Evolutionary conservation across 1,140 invertebrate species (phyloP), one percentile per base, ranked within the genome.

Genomic region (Portunus trituberculatus): DNA sequence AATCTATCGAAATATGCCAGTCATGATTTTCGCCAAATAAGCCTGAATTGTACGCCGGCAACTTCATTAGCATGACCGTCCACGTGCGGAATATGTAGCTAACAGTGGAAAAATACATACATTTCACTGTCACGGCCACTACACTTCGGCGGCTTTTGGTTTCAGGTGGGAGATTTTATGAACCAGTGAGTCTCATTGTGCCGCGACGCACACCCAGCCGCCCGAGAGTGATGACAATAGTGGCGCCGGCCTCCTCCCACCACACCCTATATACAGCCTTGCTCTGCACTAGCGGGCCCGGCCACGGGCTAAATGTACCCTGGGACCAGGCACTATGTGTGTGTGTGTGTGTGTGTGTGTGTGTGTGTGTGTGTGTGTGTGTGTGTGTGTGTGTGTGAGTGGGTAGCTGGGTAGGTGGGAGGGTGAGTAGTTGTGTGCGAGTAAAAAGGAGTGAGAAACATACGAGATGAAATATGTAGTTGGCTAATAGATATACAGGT

Each of bases 341-440:
- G 25, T 76, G 67, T n/a, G 67, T 76, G 20, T 76, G 67, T n/a
- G 67, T n/a, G 67, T 76, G 67, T n/a, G 67, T 76, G 67, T n/a
- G 67, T 76, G 67, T 76, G 67, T 76, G 67, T 76, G 67, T 76
- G 67, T 76, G 67, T 76, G 67, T 76, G 67, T 76, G 67, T 76
- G 67, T 76, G 67, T 76, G 67, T 76, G 67, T 76, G 67, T 76
- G 67, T 76, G 59, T 76, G 59, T 76, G 59, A 12, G 59, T 76
- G 59, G 7, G 59, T 76, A 20, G 7, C 7, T 76, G 59, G 7
- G 59, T 76, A 20, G 7, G 59, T 76, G 59, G 7, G 59, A 12
- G 59, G 7, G 59, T 76, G 59, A 7, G 48, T 59, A 20, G 10
- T 2, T 59, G 52, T 59, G 52, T 59, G 52, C 12, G 2, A 16